A percentile compares a stretch with the other conserved stretches of the same genome.
Evolutionary conservation across 2,888 invertebrate species (phyloP).

Genomic region (Callyntrura sp.): DNA sequence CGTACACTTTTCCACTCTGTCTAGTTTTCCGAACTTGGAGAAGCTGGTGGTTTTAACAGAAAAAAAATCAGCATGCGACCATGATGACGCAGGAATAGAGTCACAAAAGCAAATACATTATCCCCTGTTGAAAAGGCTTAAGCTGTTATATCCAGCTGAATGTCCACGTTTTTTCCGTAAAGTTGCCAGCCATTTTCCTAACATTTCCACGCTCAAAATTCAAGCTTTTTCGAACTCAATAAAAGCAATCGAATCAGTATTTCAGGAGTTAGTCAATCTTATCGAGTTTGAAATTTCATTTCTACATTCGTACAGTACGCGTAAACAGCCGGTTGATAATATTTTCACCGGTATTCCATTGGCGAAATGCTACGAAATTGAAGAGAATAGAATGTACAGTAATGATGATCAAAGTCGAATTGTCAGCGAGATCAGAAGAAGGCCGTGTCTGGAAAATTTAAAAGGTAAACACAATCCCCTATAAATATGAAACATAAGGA

Average conservation of each 20-base stretch:
- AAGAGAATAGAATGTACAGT: not conserved
- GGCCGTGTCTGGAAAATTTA: conserved; percentile 37
- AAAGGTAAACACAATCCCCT: conserved; percentile 33
- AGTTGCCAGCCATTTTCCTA: not conserved
- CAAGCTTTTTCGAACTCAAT: not conserved
- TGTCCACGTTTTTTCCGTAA: not conserved
- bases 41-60: conserved; percentile 29
- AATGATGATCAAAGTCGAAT: not conserved
- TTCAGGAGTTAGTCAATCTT: not conserved
- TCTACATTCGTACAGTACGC: not conserved
- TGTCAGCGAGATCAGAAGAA: not conserved
- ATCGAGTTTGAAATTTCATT: conserved; percentile 38
- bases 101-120: too few species aligned
- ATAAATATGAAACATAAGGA: not conserved
- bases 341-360: conserved; percentile 45
- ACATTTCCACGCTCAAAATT: not conserved
- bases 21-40: conserved; percentile 14
- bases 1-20: not conserved
- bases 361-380: not conserved
- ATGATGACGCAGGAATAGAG: too few species aligned
- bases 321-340: conserved; percentile 19
- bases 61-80: not conserved
- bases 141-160: conserved; percentile 26
- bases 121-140: not conserved
- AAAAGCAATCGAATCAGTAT: conserved; percentile 25